A percentile compares a stretch with the other conserved stretches of the same genome.
Conservation (phyloP, 2,797 vertebrate genomes). For the Aeoliscus strigatus region DNA sequence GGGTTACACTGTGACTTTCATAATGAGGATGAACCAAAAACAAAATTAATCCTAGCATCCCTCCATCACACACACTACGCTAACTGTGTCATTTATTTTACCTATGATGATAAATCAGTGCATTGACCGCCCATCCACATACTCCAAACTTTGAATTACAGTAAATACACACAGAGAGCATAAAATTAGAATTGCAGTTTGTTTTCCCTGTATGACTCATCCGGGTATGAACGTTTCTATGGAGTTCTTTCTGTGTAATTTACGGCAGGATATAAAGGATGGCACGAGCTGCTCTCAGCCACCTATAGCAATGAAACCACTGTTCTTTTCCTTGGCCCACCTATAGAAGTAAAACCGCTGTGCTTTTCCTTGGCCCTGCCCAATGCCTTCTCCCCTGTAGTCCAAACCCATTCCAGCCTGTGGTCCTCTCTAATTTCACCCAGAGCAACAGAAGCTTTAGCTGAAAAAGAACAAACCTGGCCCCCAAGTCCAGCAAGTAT, state of each 20-base stretch:
- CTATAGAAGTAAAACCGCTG: constrained; percentile 36
- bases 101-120: constrained; percentile 45
- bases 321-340: constrained; percentile 63
- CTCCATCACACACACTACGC: constrained; percentile 15
- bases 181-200: constrained; percentile 28
- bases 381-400: constrained; percentile 43
- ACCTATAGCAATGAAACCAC: constrained; percentile 54
- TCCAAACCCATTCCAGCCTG: constrained; percentile 64
- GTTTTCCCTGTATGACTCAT: constrained; percentile 26
- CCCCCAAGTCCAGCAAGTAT: constrained; percentile 70
- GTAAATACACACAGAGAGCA: constrained; percentile 35
- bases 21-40: too few relatives aligned
- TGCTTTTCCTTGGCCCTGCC: constrained; percentile 45
- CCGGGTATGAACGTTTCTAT: constrained; percentile 24
- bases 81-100: constrained; percentile 41
- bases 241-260: constrained; percentile 45
- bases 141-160: constrained; percentile 16
- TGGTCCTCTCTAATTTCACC: constrained; percentile 79
- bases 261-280: constrained; percentile 49
- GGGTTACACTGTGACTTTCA: too few relatives aligned
- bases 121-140: neutral
- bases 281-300: constrained; percentile 39
- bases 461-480: constrained; percentile 72
- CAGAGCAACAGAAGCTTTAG: constrained; percentile 71
- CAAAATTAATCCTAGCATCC: too few relatives aligned